Conservation (phyloP, 1,140 invertebrate genomes). For the Bombus sylvicola region DNA sequence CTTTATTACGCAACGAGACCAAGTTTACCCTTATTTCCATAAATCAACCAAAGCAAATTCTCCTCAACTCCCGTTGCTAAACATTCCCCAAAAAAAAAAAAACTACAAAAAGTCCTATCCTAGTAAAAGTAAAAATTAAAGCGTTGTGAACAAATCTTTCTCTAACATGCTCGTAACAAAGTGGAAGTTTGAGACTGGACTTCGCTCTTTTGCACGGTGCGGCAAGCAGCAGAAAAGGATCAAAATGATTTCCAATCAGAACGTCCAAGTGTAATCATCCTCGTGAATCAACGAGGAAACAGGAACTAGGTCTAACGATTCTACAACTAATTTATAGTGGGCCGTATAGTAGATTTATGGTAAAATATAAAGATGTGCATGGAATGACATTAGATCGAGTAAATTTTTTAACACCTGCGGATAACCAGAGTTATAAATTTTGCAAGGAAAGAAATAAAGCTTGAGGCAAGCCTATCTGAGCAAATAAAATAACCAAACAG, state of each 20-base stretch:
- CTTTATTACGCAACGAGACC: neutral
- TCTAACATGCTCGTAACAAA: neutral
- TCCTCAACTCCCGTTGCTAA: neutral
- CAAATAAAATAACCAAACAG: too few species aligned
- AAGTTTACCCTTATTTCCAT: neutral
- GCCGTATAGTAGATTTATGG: neutral
- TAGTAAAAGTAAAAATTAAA: neutral
- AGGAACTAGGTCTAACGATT: too few species aligned
- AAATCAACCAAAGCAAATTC: neutral
- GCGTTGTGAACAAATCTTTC: neutral
- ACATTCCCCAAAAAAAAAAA: neutral
- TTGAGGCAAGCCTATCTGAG: too few species aligned
- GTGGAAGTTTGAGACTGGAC: neutral
- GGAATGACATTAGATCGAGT: neutral
- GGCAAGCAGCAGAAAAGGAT: too few species aligned
- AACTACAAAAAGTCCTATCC: neutral
- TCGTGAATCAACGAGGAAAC: too few species aligned
- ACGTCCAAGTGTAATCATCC: too few species aligned
- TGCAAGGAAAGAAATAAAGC: neutral
- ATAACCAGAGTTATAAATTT: neutral
- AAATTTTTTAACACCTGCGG: neutral
- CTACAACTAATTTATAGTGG: neutral
- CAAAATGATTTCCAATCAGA: too few species aligned
- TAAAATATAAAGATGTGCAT: too few species aligned
- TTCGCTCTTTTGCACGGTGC: neutral